Conservation (phyloP, 2,113 vertebrate species). For the Promerops cafer region DNA sequence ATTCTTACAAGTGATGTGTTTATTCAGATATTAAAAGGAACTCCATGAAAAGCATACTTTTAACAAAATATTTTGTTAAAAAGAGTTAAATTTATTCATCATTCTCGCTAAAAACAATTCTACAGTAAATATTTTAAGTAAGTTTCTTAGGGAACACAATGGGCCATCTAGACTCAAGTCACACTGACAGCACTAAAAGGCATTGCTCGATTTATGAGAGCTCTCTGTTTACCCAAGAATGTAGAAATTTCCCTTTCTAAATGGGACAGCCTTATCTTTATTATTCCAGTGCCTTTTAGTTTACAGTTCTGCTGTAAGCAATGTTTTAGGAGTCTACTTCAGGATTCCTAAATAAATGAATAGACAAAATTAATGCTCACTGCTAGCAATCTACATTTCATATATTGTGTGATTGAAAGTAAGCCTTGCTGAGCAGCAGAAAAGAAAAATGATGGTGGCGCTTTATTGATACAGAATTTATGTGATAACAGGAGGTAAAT, state of each 20-base stretch:
- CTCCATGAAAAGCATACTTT: neutral
- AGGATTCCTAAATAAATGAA: slow-evolving; percentile 57
- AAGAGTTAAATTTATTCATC: slow-evolving; percentile 30
- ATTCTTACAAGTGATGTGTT: neutral
- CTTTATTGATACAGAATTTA: slow-evolving; percentile 54
- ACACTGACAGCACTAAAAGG: slow-evolving; percentile 46
- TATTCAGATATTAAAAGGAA: neutral
- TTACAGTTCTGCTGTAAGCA: slow-evolving; percentile 64
- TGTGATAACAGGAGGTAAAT: slow-evolving; percentile 56
- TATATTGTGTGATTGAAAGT: slow-evolving; percentile 37
- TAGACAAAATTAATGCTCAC: slow-evolving; percentile 48
- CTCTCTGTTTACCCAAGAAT: slow-evolving; percentile 64
- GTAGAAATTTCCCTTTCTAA: slow-evolving; percentile 68
- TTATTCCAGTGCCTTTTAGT: slow-evolving; percentile 70
- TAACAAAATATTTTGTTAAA: slow-evolving; percentile 4
- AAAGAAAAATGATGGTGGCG: neutral
- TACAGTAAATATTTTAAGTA: slow-evolving; percentile 68
- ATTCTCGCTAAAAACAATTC: slow-evolving; percentile 39
- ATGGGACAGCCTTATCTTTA: slow-evolving; percentile 69
- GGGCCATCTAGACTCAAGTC: slow-evolving; percentile 24
- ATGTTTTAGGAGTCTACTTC: slow-evolving; percentile 58
- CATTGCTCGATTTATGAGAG: slow-evolving; percentile 55
- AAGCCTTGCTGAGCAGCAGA: slow-evolving; percentile 18
- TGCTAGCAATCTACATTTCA: slow-evolving; percentile 41
- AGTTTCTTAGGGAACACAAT: slow-evolving; percentile 58